phyloP scores from a whole-genome alignment of 2,888 invertebrate genomes.

The Orgyia antiqua region DNA sequence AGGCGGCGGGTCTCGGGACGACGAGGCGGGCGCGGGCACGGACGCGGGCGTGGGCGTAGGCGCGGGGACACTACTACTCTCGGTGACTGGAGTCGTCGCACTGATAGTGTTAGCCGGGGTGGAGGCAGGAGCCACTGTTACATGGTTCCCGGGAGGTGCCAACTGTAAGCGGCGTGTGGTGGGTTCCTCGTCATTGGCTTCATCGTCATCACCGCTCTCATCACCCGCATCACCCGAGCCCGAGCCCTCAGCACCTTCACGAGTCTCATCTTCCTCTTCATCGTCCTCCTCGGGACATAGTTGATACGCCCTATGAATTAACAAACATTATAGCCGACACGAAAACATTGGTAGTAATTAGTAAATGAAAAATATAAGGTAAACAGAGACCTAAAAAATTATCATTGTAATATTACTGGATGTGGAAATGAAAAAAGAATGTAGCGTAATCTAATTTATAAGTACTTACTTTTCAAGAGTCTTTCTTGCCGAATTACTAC shows the following conservation, averaged over 20 bases:
- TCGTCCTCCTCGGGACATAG: slow-evolving; percentile 70
- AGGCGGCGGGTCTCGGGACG: slow-evolving; percentile 25
- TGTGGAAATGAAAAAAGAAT: no score
- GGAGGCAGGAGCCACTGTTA: slow-evolving; percentile 9
- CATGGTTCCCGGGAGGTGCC: slow-evolving; percentile 14
- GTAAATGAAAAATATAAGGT: not conserved
- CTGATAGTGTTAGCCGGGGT: slow-evolving; percentile 8
- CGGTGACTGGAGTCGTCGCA: slow-evolving; percentile 21
- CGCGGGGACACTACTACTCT: slow-evolving; percentile 4
- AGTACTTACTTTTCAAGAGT: slow-evolving; percentile 81
- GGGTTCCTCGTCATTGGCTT: slow-evolving; percentile 26
- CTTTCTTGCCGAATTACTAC: slow-evolving; percentile 95
- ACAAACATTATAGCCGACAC: not conserved
- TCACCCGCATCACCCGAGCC: slow-evolving; percentile 47
- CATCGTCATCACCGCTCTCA: slow-evolving; percentile 41
- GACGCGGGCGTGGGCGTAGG: slow-evolving; percentile 18
- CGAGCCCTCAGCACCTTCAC: slow-evolving; percentile 43
- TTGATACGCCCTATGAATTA: slow-evolving; percentile 56
- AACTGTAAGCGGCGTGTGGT: slow-evolving; percentile 28
- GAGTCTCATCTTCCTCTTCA: slow-evolving; percentile 64
- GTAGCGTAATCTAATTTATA: no score
- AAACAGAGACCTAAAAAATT: no score
- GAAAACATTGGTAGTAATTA: no score
- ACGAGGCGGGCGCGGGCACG: slow-evolving; percentile 3
- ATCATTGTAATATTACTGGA: no score